Evolutionary conservation across 1,140 invertebrate genomes (phyloP), one percentile per base, ranked within the genome.

Genomic region (Aphidius ervi): DNA sequence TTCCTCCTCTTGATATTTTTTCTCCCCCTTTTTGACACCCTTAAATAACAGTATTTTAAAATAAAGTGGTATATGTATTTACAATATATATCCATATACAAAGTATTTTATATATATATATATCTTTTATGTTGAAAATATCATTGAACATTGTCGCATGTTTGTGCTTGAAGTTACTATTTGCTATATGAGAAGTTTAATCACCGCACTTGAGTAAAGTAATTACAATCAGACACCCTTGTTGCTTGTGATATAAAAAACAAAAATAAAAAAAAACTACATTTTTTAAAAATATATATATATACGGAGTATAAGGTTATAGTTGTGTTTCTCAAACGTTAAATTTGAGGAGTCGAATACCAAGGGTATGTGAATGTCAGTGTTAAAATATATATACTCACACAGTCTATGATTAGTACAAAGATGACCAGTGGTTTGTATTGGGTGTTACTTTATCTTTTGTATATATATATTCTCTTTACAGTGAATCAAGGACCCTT

Each of bases 171-270:
- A 31, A 31, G 23, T 31, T 31, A 31, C 23, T 46, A 61, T 59
- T 61, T 65, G 75, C 68, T 63, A 79, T 70, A 67, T 52, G 76
- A 79, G 76, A 76, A 72, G 68, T 76, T 76, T 78, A 78, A 80
- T 79, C 72, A 77, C 70, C 68, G 70, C 74, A 77, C 77, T 79
- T 79, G 76, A 80, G 76, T 70, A 70, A 76, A 78, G 77, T 79
- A 79, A 80, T 80, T 80, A 79, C 75, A 77, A 80, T 79, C 70
- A 75, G 74, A 78, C 75, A 76, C 75, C 74, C 72, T 74, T 73
- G 74, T 73, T 64, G 58, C 61, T 66, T 49, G 16, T 16, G 50
- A 39, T 5, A 47, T 8, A 47, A 45, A 49, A 20, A 42, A 48
- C 60, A 61, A 60, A 63, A 47, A 59, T 59, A 63, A 47, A 20